Evolutionary conservation across 2,113 vertebrate genomes (phyloP).

Genomic region (Petaurus breviceps): DNA sequence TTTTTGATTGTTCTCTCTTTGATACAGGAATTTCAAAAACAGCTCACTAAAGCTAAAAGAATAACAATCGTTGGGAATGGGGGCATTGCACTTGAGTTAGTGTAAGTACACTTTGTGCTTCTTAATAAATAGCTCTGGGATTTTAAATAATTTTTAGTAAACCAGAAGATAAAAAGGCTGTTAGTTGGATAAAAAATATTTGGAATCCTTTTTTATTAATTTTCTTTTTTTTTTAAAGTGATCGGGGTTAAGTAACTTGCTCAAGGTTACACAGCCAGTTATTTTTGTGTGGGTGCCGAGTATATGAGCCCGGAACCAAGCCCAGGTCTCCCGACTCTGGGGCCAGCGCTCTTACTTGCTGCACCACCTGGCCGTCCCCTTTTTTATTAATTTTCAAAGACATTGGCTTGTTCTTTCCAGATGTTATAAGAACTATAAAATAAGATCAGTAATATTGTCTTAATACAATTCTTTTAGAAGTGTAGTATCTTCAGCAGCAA

Average conservation of each 20-base stretch:
- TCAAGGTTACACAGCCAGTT: no score
- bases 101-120: constrained; percentile 86
- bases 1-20: constrained; percentile 45
- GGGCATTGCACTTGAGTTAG: constrained; percentile 96
- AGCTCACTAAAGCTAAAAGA: constrained; percentile 89
- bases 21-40: constrained; percentile 93
- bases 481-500: not conserved
- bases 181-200: not conserved
- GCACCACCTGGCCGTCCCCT: no score
- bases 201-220: not conserved
- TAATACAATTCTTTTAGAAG: not conserved
- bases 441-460: not conserved
- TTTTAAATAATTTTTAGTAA: not conserved
- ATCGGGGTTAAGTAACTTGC: no score
- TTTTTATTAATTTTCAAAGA: constrained; percentile 9
- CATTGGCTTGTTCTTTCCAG: constrained; percentile 1
- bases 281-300: no score
- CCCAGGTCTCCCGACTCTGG: no score
- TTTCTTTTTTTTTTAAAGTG: no score
- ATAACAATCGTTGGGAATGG: constrained; percentile 96
- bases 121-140: not conserved
- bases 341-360: no score
- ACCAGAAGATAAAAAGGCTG: constrained; percentile 25
- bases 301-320: no score
- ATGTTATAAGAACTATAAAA: not conserved